These are phyloP conservation scores for Ficedula albicollis DNA, from an alignment of 2,797 vertebrate genomes.

Conservation along the genomic window DNA sequence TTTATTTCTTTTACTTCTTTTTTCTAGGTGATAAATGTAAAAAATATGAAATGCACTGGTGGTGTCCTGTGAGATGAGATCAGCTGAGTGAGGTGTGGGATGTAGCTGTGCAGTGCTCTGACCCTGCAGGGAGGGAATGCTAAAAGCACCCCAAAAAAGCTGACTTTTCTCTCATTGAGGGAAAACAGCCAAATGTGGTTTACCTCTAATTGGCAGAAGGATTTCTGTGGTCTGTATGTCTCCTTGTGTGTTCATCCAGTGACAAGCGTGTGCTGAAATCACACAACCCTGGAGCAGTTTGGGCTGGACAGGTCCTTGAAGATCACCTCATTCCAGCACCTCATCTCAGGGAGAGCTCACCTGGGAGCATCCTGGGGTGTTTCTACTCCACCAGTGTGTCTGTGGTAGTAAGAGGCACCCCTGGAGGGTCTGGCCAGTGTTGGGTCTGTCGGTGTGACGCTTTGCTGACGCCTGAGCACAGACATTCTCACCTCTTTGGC, in stretches of 20 bases:
- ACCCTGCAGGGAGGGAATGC: neutral
- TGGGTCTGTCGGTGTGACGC: neutral
- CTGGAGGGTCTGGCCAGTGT: neutral
- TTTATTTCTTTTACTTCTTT: neutral
- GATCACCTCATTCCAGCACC: neutral
- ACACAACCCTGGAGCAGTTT: neutral
- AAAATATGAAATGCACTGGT: neutral
- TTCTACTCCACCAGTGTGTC: neutral
- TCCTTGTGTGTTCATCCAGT: neutral
- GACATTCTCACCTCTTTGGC: neutral
- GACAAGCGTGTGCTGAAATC: neutral
- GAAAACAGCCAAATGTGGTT: neutral
- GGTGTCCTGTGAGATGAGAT: neutral
- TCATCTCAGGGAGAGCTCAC: neutral
- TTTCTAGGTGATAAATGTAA: neutral
- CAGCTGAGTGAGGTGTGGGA: neutral
- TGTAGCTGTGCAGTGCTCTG: neutral
- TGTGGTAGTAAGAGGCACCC: neutral
- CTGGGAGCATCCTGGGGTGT: neutral
- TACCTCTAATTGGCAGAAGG: neutral
- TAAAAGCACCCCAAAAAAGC: neutral
- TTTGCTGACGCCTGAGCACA: neutral
- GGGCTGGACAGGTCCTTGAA: neutral
- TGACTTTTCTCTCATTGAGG: neutral
- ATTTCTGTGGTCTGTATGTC: neutral